phyloP scores from a whole-genome alignment of 2,888 invertebrate genomes.

The Terebella lapidaria region DNA sequence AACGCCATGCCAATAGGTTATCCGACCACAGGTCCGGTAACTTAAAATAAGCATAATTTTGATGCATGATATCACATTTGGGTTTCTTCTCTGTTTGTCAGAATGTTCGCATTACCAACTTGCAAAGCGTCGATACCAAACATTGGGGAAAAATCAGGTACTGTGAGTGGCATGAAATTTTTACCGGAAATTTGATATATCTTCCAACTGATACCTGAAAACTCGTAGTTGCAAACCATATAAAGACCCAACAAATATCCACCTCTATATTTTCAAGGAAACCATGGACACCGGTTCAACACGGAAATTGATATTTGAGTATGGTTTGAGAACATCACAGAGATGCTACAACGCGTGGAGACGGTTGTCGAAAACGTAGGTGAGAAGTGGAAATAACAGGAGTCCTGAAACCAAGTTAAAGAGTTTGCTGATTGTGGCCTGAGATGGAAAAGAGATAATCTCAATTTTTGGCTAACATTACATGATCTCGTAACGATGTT shows the following conservation, averaged over 20 bases:
- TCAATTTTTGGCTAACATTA: too few species aligned
- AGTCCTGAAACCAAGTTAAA: too few species aligned
- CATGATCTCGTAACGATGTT: too few species aligned
- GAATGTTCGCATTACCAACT: constrained; percentile 9
- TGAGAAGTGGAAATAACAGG: too few species aligned
- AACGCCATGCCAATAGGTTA: too few species aligned
- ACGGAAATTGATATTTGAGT: constrained; percentile 15
- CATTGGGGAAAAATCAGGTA: constrained; percentile 15
- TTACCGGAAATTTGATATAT: too few species aligned
- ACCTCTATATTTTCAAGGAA: not conserved
- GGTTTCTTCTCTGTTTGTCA: constrained; percentile 4
- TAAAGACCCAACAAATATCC: too few species aligned
- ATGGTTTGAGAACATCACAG: constrained; percentile 9
- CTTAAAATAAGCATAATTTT: not conserved
- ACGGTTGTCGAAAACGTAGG: not conserved
- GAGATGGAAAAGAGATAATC: too few species aligned
- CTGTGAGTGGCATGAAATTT: not conserved
- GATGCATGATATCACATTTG: not conserved
- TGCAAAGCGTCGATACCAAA: constrained; percentile 12
- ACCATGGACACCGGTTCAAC: constrained; percentile 12
- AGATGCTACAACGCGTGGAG: constrained; percentile 7
- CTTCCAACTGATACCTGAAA: too few species aligned
- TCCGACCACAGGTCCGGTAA: too few species aligned
- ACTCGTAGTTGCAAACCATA: too few species aligned
- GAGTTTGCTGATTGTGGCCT: too few species aligned